Evolutionary conservation across 2,888 invertebrate species (phyloP).

Genomic region (Cylloceria caligata): DNA sequence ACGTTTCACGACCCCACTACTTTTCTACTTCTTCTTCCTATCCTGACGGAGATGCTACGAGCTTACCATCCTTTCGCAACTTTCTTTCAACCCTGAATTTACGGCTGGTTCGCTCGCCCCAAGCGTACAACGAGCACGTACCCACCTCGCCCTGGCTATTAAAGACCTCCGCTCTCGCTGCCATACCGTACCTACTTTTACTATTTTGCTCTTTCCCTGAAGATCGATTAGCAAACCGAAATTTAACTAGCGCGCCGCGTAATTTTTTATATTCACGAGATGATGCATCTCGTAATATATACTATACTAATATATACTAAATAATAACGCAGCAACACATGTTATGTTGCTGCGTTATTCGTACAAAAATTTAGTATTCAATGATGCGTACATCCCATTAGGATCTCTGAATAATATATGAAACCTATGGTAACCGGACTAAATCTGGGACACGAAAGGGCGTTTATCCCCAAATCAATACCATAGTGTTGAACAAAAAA

Average conservation of each 20-base stretch:
- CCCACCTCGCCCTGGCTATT: constrained; percentile 39
- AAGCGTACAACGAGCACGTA: constrained; percentile 38
- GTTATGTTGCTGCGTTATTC: constrained; percentile 27
- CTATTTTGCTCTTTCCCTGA: constrained; percentile 26
- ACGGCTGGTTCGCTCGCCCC: constrained; percentile 49
- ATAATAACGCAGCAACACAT: too few relatives aligned
- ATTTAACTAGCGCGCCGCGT: constrained; percentile 45
- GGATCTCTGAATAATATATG: constrained; percentile 33
- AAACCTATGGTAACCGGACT: not conserved
- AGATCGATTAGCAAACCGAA: constrained; percentile 61
- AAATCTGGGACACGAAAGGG: not conserved
- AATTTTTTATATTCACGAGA: constrained; percentile 66
- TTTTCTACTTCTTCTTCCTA: not conserved
- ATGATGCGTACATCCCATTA: constrained; percentile 59
- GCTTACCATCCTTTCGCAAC: constrained; percentile 60
- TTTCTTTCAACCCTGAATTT: constrained; percentile 65
- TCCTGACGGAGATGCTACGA: constrained; percentile 46
- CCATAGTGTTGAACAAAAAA: not conserved
- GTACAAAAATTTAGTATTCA: constrained; percentile 53
- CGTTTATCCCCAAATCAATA: not conserved
- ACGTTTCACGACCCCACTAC: constrained; percentile 52
- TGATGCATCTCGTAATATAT: too few relatives aligned
- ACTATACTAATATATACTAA: too few relatives aligned
- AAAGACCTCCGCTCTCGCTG: constrained; percentile 27
- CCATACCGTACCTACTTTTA: constrained; percentile 14